Percentiles rank a stretch among this genome's conserved stretches.
phyloP scores from a whole-genome alignment of 2,888 invertebrate genomes.

The Ichneumoninae sp. region DNA sequence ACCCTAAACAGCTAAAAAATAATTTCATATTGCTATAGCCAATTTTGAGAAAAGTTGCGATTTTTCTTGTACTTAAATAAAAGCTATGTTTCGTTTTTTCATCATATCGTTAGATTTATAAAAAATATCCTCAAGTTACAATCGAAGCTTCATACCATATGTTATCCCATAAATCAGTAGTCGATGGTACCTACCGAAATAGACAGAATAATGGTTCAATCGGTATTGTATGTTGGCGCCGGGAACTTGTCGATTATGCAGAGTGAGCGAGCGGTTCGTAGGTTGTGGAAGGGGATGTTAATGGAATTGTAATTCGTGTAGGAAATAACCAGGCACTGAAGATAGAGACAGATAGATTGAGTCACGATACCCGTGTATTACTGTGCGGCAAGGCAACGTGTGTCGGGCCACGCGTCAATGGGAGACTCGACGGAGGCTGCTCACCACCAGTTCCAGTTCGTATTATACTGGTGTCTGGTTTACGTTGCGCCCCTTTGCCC shows the following conservation, averaged over 20 bases:
- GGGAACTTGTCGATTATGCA: conserved; percentile 55
- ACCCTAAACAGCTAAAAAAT: no score
- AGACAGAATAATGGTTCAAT: conserved; percentile 33
- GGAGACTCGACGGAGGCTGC: conserved; percentile 52
- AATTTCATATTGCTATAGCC: no score
- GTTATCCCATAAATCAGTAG: conserved; percentile 12
- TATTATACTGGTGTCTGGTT: conserved; percentile 42
- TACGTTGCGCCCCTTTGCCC: conserved; percentile 26
- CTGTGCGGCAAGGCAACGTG: conserved; percentile 70
- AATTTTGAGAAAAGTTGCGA: no score
- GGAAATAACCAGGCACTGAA: conserved; percentile 69
- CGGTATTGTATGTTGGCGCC: conserved; percentile 16
- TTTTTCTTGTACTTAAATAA: no score
- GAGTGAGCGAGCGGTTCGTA: conserved; percentile 43
- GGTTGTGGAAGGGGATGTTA: conserved; percentile 66
- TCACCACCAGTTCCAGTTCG: conserved; percentile 30
- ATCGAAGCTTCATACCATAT: neutral
- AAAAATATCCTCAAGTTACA: no score
- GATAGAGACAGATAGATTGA: conserved; percentile 30
- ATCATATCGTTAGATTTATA: neutral
- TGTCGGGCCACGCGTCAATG: conserved; percentile 74
- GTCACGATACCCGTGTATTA: conserved; percentile 45
- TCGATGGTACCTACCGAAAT: conserved; percentile 5
- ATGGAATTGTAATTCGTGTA: conserved; percentile 79
- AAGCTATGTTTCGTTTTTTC: neutral